Conservation (phyloP, 30 jellyfish, hydroid and myxozoan species). For the Hydractinia echinata region DNA sequence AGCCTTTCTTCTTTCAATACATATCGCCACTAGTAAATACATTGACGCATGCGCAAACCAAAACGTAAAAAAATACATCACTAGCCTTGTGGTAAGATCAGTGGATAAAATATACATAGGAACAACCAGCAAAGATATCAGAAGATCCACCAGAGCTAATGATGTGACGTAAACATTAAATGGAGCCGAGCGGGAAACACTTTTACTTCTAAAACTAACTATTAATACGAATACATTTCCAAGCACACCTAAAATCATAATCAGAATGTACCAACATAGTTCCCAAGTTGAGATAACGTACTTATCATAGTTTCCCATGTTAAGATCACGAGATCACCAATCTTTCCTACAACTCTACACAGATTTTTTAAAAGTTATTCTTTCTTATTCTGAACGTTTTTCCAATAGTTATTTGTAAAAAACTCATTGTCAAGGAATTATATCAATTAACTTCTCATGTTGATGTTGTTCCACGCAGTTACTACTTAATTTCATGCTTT, state of each 20-base stretch:
- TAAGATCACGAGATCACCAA: too few species aligned
- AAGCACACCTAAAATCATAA: constrained; percentile 42
- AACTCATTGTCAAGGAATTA: too few species aligned
- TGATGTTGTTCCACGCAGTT: too few species aligned
- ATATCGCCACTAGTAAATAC: constrained; percentile 49
- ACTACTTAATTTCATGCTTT: too few species aligned
- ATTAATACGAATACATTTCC: constrained; percentile 54
- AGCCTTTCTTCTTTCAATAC: constrained; percentile 60
- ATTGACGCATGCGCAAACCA: constrained; percentile 64
- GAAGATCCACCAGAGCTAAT: constrained; percentile 54
- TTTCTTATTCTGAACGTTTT: too few species aligned
- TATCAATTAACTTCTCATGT: too few species aligned
- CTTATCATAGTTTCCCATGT: neutral
- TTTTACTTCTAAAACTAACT: constrained; percentile 42
- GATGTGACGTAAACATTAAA: constrained; percentile 51
- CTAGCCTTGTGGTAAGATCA: constrained; percentile 30
- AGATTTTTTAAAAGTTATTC: too few species aligned
- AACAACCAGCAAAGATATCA: constrained; percentile 33
- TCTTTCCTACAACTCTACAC: too few species aligned
- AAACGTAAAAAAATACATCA: constrained; percentile 44
- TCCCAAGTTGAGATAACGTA: neutral
- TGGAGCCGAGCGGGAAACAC: constrained; percentile 34
- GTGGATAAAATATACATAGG: constrained; percentile 60
- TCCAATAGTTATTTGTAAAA: too few species aligned
- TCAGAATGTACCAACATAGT: constrained; percentile 45